Base-by-base conservation (phyloP, 1,140 invertebrate species). In the Brachionus manjavacas region DNA sequence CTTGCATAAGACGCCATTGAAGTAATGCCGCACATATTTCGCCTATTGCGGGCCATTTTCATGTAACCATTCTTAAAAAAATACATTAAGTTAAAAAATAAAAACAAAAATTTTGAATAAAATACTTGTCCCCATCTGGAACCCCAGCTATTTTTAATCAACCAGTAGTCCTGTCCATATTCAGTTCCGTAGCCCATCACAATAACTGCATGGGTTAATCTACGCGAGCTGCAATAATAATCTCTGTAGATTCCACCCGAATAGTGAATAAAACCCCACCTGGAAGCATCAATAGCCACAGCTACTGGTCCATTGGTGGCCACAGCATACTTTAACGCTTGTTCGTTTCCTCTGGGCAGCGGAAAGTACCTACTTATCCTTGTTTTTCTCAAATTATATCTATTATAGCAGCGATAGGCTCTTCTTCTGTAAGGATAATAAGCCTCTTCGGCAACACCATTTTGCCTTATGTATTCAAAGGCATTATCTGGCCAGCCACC, bases 21-120 rank as follows among this genome's bases (percentile, higher is more conserved):
- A 0, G 76, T n/a, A 88, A 97, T 93, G 87, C 95, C 95, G 89
- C 95, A 97, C 87, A 94, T 92, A 88, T 97, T 96, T 0, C 93
- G 86, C 85, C 92, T 91, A 89, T 96, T 96, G 85, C 95, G 92
- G 4, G 94, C 91, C 92, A 97, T 96, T 89, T 93, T 93, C 86
- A 96, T 94, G 91, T 94, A 97, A 43, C 95, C 95, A 2, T 93
- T 87, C 25, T 93, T 90, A 25, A 95, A 43, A 41, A 74, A 74
- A 43, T 2, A 1, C 9, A 20, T 39, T 16, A 74, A 16, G 8
- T 20, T 8, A 41, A 74, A 23, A 16, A 41, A 35, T 4, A 4
- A 4, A 14, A 41, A 41, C 16, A 16, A 74, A 41, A 20, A 74
- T 4, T 23, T 3, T 39, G 31, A 70, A 9, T 25, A 43, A 41